Evolutionary conservation across 2,113 vertebrate species (phyloP), one percentile per base, ranked within the genome.

Genomic region (Sebastes schlegelii): DNA sequence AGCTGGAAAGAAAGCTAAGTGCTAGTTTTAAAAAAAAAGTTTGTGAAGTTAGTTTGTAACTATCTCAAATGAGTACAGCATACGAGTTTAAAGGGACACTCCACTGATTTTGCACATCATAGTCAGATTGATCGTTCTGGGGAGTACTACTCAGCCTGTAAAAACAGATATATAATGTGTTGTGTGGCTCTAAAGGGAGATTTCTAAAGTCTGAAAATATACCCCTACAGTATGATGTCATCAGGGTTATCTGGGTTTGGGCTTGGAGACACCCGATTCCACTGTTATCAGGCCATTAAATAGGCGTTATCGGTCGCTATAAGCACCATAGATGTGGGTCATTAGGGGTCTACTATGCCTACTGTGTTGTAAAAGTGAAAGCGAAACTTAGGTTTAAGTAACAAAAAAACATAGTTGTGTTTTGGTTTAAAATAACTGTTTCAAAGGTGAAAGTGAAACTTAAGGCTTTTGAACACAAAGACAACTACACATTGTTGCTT

Each of bases 1-100:
- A 58, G 70, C 72, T 73, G 58, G 34, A 86, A 60, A 51, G 42
- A 74, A 79, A 88, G 60, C 83, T 54, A 64, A 78, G 79, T 57
- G 58, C 34, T 40, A 8, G 77, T 23, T 79, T 76, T 75, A 40
- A 46, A 54, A 78, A 79, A 66, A 74, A 82, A 71, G 58, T 83
- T 54, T 51, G 2, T 49, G 0, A 40, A 6, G 6, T 62, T 57
- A 63, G 14, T 69, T 54, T 63, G 21, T 4, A 23, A 9, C 10
- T 42, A 13, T 26, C 26, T 55, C 13, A 49, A n/a, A 68, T 58
- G 0, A 51, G n/a, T 9, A 7, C 9, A 9, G 21, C 16, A 4
- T 40, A 10, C 23, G 42, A n/a, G 13, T 74, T 69, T 64, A 52
- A 52, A 54, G 40, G 26, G 61, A 16, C 17, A 10, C n/a, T 26